Base-by-base conservation (phyloP, 2,888 invertebrate species). In the Dasypogon diadema region DNA sequence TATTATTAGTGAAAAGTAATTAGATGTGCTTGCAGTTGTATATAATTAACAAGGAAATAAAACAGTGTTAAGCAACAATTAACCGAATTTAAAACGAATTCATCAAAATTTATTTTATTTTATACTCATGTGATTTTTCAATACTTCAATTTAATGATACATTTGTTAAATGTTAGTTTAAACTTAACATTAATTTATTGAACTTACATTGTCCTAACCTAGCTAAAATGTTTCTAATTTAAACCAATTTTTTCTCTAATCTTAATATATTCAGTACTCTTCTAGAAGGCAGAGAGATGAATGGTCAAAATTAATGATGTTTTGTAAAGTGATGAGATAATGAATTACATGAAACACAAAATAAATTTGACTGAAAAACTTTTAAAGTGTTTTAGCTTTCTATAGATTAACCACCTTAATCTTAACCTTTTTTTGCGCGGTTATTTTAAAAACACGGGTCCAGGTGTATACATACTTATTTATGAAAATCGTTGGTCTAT, bases 21-120 rank as follows among this genome's bases (percentile, higher is more conserved):
- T 70, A 70, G 70, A 70, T 70, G 70, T 70, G 70, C 70, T 70
- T 70, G 70, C 70, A 70, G 51, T 54, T 70, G 70, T 70, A 70
- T 30, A 70, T 70, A 70, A 54, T 54, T 54, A 46, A 12, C 48
- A 14, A 63, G 21, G 42, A 21, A 65, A 65, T 42, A 42, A 34
- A 30, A 26, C 16, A 48, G 14, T 14, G 26, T 30, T 21, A 21
- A 18, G 51, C 30, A 16, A 22, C 26, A 34, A 30, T 14, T n/a
- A 70, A 24, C 51, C 54, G 34, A 51, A 26, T 54, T 70, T 51
- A 30, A 54, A 54, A 54, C 14, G 51, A 54, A n/a, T 51, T 70
- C 30, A 8, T 46, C 12, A 16, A 30, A 54, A 16, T 18, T 2
- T 2, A 54, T 18, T 54, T 21, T 54, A 21, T 8, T 54, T 54